Base-by-base conservation (phyloP, 2,888 invertebrate species). In the Acleris holmiana region DNA sequence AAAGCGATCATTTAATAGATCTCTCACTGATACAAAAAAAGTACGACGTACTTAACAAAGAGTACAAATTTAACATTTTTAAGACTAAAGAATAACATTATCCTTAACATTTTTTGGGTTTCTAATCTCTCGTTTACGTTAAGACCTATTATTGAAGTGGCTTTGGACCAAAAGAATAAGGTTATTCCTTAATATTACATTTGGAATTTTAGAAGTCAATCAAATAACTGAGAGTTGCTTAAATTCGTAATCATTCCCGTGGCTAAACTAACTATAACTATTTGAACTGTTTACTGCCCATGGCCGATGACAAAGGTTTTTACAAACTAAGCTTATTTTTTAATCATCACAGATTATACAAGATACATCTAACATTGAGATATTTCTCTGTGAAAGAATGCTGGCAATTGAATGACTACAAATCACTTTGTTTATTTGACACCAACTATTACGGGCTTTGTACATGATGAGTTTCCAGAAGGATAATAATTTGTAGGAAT, bases 331-430 rank as follows among this genome's bases (percentile, higher is more conserved):
- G 76, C 82, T 87, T 87, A 86, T 85, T 86, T 74, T 80, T 80
- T 81, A 85, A 84, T 86, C 80, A 89, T 89, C 89, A 89, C 89
- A 90, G 89, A 79, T 82, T 83, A 78, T 72, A 79, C 29, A 80
- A 68, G 58, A 58, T 25, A 61, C 49, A n/a, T 46, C 46, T 54
- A 51, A 61, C 55, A 66, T 56, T 66, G 13, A 61, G 48, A 70
- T 69, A 65, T 53, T 58, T 29, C 19, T 55, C 55, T 59, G 41
- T 61, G 62, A 47, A 50, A 23, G 23, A 47, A 50, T 23, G 19
- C 54, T 6, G 19, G 54, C 15, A 21, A 13, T 53, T 19, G 29
- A 40, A 40, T 40, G 2, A 35, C 40, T 35, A 53, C 40, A 53
- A 15, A 53, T 10, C 7, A 18, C 23, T 44, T 8, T 18, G 40